These are phyloP conservation scores for Clarias magur DNA, from an alignment of 2,113 vertebrate genomes.

Conservation along the genomic window DNA sequence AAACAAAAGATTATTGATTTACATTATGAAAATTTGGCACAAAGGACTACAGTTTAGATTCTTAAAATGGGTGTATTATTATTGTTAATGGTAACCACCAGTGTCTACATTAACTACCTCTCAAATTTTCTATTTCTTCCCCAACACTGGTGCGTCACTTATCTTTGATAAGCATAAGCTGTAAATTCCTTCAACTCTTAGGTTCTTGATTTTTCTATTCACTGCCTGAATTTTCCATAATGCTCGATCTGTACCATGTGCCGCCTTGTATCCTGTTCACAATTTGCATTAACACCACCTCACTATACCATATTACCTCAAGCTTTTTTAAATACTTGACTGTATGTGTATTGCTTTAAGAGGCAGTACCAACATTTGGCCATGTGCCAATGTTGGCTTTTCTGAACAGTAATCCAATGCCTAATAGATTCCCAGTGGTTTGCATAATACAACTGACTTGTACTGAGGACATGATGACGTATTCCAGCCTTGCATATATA, in stretches of 20 bases:
- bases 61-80: constrained; percentile 30
- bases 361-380: constrained; percentile 60
- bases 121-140: not conserved
- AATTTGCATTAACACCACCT: constrained; percentile 8
- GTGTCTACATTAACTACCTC: not conserved
- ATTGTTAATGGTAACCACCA: constrained; percentile 28
- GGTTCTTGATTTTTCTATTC: not conserved
- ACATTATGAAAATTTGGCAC: constrained; percentile 44
- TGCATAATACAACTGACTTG: constrained; percentile 70
- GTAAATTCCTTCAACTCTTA: not conserved
- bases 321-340: constrained; percentile 61
- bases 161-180: not conserved
- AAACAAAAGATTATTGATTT: not conserved
- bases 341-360: constrained; percentile 55
- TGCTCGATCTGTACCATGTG: constrained; percentile 6
- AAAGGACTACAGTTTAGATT: constrained; percentile 38
- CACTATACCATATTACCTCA: constrained; percentile 39
- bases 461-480: constrained; percentile 39
- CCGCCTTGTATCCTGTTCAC: constrained; percentile 3
- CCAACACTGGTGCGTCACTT: not conserved
- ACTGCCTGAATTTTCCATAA: not conserved
- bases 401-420: constrained; percentile 40
- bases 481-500: constrained; percentile 37
- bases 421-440: constrained; percentile 69
- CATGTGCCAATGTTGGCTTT: constrained; percentile 64